Conservation (phyloP, 2,888 invertebrate genomes). For the Brenthis hecate region DNA sequence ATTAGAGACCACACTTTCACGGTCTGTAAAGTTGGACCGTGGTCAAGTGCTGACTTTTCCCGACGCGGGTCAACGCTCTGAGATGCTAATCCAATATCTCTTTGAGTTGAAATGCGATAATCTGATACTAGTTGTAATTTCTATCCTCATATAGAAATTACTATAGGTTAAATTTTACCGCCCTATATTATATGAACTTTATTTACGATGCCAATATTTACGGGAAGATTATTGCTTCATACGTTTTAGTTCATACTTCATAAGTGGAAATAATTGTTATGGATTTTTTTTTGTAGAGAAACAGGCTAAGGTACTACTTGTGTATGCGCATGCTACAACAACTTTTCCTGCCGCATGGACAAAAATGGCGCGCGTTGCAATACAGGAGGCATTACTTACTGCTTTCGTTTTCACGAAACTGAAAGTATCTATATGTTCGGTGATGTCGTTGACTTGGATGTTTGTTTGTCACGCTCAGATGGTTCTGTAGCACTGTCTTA, state of each 20-base stretch:
- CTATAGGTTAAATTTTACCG: not conserved
- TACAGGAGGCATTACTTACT: constrained; percentile 62
- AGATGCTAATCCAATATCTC: constrained; percentile 25
- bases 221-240: no score
- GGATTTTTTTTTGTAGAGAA: not conserved
- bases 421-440: constrained; percentile 79
- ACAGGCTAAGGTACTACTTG: constrained; percentile 43
- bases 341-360: constrained; percentile 69
- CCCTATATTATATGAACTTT: not conserved
- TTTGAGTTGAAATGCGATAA: constrained; percentile 3
- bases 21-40: constrained; percentile 54
- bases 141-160: no score
- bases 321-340: constrained; percentile 67
- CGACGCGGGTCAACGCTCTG: constrained; percentile 69
- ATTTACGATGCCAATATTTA: not conserved
- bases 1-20: constrained; percentile 75
- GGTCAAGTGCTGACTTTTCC: constrained; percentile 66
- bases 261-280: constrained; percentile 3
- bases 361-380: constrained; percentile 65
- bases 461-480: constrained; percentile 79
- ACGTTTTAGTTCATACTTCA: no score
- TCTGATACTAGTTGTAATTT: not conserved
- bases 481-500: constrained; percentile 52
- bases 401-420: constrained; percentile 80
- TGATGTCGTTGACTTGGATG: constrained; percentile 77